These are phyloP conservation scores for Drosophila navojoa DNA, from an alignment of 1,140 invertebrate genomes.

Conservation along the genomic window DNA sequence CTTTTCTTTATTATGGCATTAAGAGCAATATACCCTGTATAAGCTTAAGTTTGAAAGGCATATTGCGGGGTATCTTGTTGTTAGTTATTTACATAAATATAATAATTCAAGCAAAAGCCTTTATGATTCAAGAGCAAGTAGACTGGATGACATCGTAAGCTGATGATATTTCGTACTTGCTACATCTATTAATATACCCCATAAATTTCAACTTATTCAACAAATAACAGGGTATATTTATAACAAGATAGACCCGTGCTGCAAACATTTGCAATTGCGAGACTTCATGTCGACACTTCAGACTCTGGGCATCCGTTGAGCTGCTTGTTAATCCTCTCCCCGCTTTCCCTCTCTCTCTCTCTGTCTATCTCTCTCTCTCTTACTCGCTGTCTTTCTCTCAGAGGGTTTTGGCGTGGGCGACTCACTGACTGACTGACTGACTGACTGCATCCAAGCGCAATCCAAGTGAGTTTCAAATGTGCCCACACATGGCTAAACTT, in stretches of 20 bases:
- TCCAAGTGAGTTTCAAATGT: slow-evolving; percentile 51
- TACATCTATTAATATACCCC: neutral
- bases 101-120: too few species aligned
- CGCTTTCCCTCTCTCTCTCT: neutral
- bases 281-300: slow-evolving; percentile 79
- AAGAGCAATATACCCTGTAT: neutral
- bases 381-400: slow-evolving; percentile 1
- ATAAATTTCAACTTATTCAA: neutral
- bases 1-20: neutral
- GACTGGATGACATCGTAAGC: too few species aligned
- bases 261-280: slow-evolving; percentile 67
- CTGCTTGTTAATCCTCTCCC: slow-evolving; percentile 18
- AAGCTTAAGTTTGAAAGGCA: neutral
- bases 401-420: slow-evolving; percentile 30
- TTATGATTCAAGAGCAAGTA: too few species aligned
- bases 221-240: slow-evolving; percentile 1
- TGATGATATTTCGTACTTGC: too few species aligned
- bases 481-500: slow-evolving; percentile 47
- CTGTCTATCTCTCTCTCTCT: slow-evolving; percentile 4
- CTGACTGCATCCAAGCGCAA: slow-evolving; percentile 27
- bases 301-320: slow-evolving; percentile 13
- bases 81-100: too few species aligned
- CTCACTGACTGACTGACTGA: slow-evolving; percentile 10
- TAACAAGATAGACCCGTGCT: slow-evolving; percentile 6
- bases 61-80: too few species aligned